Evolutionary conservation across 2,113 vertebrate species (phyloP).

Genomic region (Notechis scutatus): DNA sequence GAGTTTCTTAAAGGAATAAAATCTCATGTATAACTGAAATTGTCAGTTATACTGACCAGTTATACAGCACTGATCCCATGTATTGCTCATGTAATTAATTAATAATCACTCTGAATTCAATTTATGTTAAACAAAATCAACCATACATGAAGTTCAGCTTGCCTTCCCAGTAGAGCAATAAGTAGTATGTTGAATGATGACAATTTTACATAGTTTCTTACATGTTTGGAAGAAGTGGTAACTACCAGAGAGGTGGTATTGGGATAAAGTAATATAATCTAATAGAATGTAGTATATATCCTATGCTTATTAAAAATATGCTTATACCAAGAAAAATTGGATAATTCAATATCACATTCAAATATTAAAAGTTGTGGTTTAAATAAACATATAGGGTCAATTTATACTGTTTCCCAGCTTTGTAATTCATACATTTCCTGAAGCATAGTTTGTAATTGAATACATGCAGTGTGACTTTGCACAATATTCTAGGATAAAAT

Average conservation of each 20-base stretch:
- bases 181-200: background rate
- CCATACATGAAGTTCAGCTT: background rate
- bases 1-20: background rate
- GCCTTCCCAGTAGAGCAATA: background rate
- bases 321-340: background rate
- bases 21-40: background rate
- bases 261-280: background rate
- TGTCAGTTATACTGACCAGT: background rate
- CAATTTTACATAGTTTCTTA: background rate
- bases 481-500: background rate
- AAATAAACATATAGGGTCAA: background rate
- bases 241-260: background rate
- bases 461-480: background rate
- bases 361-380: background rate
- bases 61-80: background rate
- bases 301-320: background rate
- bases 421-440: background rate
- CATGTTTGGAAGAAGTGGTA: background rate
- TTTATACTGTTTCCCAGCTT: background rate
- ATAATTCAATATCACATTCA: background rate
- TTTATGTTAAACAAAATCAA: background rate
- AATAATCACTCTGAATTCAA: background rate
- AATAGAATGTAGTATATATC: background rate
- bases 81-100: background rate
- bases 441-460: background rate